Evolutionary conservation across 2,888 invertebrate species (phyloP), one percentile per base, ranked within the genome.

Genomic region (Drosophila meridiana): DNA sequence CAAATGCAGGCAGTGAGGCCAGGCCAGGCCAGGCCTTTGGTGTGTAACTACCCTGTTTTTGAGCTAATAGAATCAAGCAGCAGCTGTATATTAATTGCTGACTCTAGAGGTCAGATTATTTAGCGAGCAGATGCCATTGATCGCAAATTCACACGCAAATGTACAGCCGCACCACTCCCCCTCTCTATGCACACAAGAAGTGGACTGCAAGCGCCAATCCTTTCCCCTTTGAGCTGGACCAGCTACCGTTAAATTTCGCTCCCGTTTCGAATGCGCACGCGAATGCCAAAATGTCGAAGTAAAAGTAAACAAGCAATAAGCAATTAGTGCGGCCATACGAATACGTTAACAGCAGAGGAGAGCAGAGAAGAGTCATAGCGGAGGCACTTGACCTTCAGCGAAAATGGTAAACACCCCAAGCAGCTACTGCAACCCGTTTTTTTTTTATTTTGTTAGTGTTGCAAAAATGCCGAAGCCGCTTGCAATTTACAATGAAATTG

Each of bases 101-200:
- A 82, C 80, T 78, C 70, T 74, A 86, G 82, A 89, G 87, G 87
- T 87, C 89, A 83, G 71, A 87, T 80, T 87, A 86, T 89, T 87
- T 87, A 87, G 87, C 88, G 76, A 70, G 63, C 52, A 69, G 72
- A 75, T 82, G 86, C 83, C 80, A 85, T 79, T 83, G 78, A 83
- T 85, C 81, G 82, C 76, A 68, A 76, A 87, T 87, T 87, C 73
- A 76, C 82, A 86, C 26, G 50, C 50, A 50, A 20, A 69, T 50
- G 47, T 68, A 69, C 66, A 67, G 9, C 30, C 53, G 48, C 34
- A 34, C 6, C 20, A 20, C 6, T n/a, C 14, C 20, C 13, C n/a
- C 20, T 0, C 20, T 36, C 26, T 40, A 14, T 20, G 20, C 20
- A 20, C 20, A 20, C 20, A 20, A 20, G 20, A 20, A 20, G 20